Percentiles rank a stretch among this genome's conserved stretches.
phyloP scores from a whole-genome alignment of 1,140 invertebrate genomes.

The Drosophila yakuba region DNA sequence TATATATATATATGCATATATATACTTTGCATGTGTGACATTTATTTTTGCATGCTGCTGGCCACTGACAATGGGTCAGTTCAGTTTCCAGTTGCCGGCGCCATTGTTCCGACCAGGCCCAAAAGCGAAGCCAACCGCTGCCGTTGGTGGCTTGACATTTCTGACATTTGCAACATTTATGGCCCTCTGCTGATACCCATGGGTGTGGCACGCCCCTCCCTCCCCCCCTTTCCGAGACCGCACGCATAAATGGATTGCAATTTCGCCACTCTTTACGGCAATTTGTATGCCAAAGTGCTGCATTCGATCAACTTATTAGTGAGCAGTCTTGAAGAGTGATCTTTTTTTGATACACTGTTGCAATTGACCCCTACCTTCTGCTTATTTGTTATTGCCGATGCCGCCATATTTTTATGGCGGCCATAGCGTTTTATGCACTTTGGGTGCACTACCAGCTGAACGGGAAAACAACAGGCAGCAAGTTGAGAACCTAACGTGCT shows the following conservation, averaged over 20 bases:
- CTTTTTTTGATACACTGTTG: not conserved
- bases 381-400: slow-evolving; percentile 43
- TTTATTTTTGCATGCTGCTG: slow-evolving; percentile 66
- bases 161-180: slow-evolving; percentile 80
- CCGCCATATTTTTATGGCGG: slow-evolving; percentile 66
- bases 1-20: slow-evolving; percentile 73
- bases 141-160: slow-evolving; percentile 75
- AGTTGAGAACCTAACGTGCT: slow-evolving; percentile 51
- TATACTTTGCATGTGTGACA: slow-evolving; percentile 75
- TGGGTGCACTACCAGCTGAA: slow-evolving; percentile 49
- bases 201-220: slow-evolving; percentile 17
- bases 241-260: slow-evolving; percentile 54
- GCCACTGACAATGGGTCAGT: slow-evolving; percentile 48
- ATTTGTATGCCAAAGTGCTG: slow-evolving; percentile 40
- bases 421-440: slow-evolving; percentile 69
- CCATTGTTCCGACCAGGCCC: slow-evolving; percentile 42
- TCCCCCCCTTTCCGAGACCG: not conserved
- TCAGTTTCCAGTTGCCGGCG: slow-evolving; percentile 28
- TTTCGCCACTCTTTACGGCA: slow-evolving; percentile 58
- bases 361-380: slow-evolving; percentile 30
- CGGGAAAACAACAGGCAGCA: slow-evolving; percentile 32
- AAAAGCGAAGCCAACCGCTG: slow-evolving; percentile 52
- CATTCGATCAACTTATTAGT: slow-evolving; percentile 33
- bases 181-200: slow-evolving; percentile 62
- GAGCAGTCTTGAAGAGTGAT: slow-evolving; percentile 10